phyloP scores from a whole-genome alignment of 2,113 vertebrate genomes.

The Hylia prasina region DNA sequence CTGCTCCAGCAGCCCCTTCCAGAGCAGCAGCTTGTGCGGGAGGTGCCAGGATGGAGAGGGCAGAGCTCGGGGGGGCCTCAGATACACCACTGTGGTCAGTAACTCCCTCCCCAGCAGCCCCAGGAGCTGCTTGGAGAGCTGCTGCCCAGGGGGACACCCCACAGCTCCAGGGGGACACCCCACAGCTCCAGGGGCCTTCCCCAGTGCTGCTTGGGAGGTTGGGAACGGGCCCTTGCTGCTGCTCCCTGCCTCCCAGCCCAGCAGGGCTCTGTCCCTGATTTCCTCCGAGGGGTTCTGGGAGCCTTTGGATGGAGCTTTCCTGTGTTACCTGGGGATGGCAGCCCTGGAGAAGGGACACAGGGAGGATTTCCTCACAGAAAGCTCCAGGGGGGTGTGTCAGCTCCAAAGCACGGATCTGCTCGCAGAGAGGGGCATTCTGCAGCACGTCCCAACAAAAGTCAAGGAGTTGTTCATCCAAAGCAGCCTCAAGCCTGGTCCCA shows the following conservation, averaged over 20 bases:
- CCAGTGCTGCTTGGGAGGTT: conserved; percentile 73
- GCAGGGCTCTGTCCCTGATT: conserved; percentile 51
- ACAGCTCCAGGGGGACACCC: conserved; percentile 64
- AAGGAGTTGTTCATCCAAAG: conserved; percentile 30
- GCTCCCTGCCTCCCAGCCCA: conserved; percentile 19
- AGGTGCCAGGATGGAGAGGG: background rate
- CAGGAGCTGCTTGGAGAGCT: conserved; percentile 67
- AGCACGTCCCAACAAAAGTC: conserved; percentile 16
- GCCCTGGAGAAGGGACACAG: conserved; percentile 51
- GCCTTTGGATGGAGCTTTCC: conserved; percentile 66
- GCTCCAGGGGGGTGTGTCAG: background rate
- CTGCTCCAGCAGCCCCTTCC: conserved; percentile 30
- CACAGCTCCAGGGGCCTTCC: conserved; percentile 62
- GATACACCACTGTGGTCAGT: conserved; percentile 76
- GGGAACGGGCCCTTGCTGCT: conserved; percentile 53
- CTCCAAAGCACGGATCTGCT: conserved; percentile 22
- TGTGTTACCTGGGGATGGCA: conserved; percentile 78
- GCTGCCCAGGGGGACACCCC: conserved; percentile 69
- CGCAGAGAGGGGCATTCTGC: background rate
- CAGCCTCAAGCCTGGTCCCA: background rate
- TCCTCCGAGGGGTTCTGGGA: conserved; percentile 86
- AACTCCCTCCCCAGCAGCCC: background rate
- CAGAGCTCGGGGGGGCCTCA: background rate
- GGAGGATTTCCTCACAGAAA: conserved; percentile 1
- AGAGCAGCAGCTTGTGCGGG: conserved; percentile 25